Percentiles rank a stretch among this genome's conserved stretches.
Conservation (phyloP, 2,797 vertebrate genomes). For the Rousettus madagascariensis region DNA sequence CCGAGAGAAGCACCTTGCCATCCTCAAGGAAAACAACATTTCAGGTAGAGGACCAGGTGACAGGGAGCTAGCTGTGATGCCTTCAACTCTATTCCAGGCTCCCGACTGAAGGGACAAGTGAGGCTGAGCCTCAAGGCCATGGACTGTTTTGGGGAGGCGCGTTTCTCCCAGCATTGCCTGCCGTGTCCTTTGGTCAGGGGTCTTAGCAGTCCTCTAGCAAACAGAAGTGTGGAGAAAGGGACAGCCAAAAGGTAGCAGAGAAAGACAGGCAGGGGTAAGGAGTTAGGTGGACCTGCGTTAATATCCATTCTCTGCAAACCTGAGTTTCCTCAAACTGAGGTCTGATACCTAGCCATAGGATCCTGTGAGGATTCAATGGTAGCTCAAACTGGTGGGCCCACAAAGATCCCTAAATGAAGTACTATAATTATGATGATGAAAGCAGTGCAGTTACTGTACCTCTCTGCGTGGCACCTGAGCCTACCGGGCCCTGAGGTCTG, state of each 20-base stretch:
- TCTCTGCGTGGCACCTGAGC: background rate
- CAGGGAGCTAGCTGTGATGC: background rate
- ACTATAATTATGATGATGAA: rapidly evolving
- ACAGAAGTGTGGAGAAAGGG: background rate
- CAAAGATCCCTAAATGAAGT: background rate
- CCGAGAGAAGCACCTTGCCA: constrained; percentile 91
- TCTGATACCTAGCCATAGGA: background rate
- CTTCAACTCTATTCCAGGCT: background rate
- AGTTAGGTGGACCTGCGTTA: background rate
- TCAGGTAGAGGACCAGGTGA: constrained; percentile 83
- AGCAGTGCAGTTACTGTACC: background rate
- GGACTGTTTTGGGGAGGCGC: background rate
- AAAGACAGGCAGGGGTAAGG: background rate
- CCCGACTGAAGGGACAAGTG: background rate
- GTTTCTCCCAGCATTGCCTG: background rate
- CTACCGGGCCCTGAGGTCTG: background rate
- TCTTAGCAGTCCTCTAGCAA: background rate
- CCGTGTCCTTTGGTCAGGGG: background rate
- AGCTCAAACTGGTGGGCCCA: background rate
- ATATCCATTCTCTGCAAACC: background rate
- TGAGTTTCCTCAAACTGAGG: background rate
- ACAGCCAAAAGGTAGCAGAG: background rate
- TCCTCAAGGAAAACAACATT: constrained; percentile 94
- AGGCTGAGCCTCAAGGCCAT: background rate
- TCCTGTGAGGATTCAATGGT: background rate